phyloP scores from a whole-genome alignment of 2,113 vertebrate genomes.

The Pampusana beccarii region DNA sequence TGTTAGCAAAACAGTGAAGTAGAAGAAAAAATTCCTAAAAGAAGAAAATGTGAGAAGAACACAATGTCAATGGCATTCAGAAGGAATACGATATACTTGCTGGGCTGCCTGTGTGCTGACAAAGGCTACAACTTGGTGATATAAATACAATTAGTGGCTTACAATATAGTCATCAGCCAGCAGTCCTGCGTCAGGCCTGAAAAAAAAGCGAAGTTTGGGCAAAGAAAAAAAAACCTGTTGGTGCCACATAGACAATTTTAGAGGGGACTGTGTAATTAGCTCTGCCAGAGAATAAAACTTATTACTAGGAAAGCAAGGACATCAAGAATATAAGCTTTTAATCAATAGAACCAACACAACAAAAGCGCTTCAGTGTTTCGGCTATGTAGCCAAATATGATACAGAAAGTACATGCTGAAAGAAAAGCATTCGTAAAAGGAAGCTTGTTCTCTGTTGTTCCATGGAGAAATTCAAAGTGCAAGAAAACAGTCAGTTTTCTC shows the following conservation, averaged over 20 bases:
- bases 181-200: background rate
- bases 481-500: background rate
- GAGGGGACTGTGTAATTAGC: background rate
- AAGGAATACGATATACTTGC: background rate
- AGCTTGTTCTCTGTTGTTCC: background rate
- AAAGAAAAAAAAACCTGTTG: background rate
- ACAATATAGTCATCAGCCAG: background rate
- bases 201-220: background rate
- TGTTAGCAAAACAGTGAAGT: background rate
- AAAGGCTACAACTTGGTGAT: background rate
- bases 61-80: background rate
- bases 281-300: background rate
- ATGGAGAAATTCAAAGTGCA: background rate
- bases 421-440: background rate
- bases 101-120: background rate
- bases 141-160: background rate
- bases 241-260: background rate
- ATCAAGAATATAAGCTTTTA: background rate
- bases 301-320: background rate
- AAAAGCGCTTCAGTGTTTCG: background rate
- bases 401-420: background rate
- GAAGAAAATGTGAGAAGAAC: background rate
- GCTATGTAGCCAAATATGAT: background rate
- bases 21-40: background rate
- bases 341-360: background rate